phyloP scores from a whole-genome alignment of 2,888 invertebrate genomes.

The Argynnis bischoffii region DNA sequence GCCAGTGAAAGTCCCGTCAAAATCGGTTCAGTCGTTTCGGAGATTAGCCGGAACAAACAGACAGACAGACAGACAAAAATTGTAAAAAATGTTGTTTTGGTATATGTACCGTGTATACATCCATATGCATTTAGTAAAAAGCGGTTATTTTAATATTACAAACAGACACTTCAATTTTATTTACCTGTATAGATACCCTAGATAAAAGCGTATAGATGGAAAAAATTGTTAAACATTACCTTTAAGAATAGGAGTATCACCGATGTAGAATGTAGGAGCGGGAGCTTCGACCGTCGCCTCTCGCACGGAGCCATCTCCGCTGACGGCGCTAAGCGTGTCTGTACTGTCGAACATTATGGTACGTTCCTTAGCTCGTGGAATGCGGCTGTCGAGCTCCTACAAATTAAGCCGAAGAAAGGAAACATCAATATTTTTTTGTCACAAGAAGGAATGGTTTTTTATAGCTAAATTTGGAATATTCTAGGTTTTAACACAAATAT shows the following conservation, averaged over 20 bases:
- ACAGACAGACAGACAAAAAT: no score
- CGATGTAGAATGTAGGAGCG: conserved; percentile 77
- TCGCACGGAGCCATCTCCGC: conserved; percentile 69
- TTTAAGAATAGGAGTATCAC: conserved; percentile 76
- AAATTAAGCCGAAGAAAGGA: conserved; percentile 24
- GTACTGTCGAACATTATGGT: conserved; percentile 80
- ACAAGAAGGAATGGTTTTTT: neutral
- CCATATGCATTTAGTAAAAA: no score
- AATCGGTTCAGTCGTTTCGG: no score
- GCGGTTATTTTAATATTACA: no score
- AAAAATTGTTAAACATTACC: conserved; percentile 49
- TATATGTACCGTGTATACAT: no score
- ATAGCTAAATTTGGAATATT: neutral
- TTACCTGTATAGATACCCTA: no score
- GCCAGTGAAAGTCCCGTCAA: no score
- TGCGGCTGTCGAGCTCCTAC: conserved; percentile 69
- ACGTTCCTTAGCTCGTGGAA: conserved; percentile 72
- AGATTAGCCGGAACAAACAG: no score
- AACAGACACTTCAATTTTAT: no score
- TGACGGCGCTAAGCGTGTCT: conserved; percentile 74
- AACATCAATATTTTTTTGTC: neutral
- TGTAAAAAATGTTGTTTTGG: no score
- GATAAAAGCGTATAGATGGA: no score
- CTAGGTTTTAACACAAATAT: neutral
- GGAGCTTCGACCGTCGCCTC: conserved; percentile 70